Evolutionary conservation across 2,113 vertebrate genomes (phyloP), one percentile per base, ranked within the genome.

Genomic region (Ptyas mucosa): DNA sequence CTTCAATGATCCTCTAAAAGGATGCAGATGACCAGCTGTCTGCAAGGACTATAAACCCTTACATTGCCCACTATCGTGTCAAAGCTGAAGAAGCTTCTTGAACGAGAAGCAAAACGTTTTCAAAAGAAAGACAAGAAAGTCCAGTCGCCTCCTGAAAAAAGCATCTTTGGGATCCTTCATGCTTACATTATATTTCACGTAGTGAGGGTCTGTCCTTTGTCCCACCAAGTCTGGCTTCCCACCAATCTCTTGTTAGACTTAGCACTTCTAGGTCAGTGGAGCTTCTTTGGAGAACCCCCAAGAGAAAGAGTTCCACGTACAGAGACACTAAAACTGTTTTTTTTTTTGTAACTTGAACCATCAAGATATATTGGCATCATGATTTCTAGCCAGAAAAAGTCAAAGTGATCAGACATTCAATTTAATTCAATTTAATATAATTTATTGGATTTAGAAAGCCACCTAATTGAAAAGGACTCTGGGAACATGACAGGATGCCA

Each of bases 161-260:
- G 1, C 18, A 21, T 18, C 54, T 55, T 55, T 55, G 54, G 18
- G 5, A 34, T 34, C 12, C 11, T 34, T 75, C n/a, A 7, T 34
- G 15, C 6, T 0, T 39, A 1, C 6, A 8, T 75, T 75, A 39
- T 6, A 75, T 75, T 34, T 1, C 2, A 39, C 0, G 7, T 20
- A 75, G 7, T 8, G 15, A 75, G 2, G 15, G 15, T 75, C n/a
- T 39, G 5, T 75, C 15, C 39, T 34, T 39, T 18, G 5, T 75
- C n/a, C 69, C n/a, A 20, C 14, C 69, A 20, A 34, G 2, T 7
- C 69, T 75, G 69, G 5, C 14, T 75, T 34, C n/a, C n/a, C 69
- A 34, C 69, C 14, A 34, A 75, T 18, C 14, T 75, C 15, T n/a
- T 18, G 15, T 75, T 34, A 75, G 20, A 18, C 15, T n/a, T 75